Base-by-base conservation (phyloP, 2,113 vertebrate species). In the Rana temporaria region DNA sequence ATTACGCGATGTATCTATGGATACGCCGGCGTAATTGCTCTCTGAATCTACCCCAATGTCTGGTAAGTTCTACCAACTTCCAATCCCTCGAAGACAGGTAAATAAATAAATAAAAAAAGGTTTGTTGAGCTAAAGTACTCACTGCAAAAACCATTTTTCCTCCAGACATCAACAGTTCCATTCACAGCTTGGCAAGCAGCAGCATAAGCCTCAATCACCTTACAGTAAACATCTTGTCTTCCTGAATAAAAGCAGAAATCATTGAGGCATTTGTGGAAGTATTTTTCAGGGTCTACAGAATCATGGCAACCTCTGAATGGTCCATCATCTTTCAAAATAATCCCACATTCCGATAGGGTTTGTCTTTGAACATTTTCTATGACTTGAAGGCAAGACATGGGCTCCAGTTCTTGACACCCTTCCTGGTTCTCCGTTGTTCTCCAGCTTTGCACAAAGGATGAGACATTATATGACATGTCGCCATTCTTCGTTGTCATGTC, bases 401-500 rank as follows among this genome's bases (percentile, higher is more conserved):
- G 85, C 63, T 90, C 91, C 56, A 87, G 84, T 0, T 90, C 77
- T 0, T 83, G 60, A 73, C 92, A 94, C 26, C 88, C 90, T 0
- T 89, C 86, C 59, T 88, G 87, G 20, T 86, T 72, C 0, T 85
- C 87, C 0, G 17, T 52, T 12, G 89, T 88, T 42, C 42, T 79
- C 92, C 93, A 94, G 73, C 92, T 93, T 24, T 78, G 2, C 4
- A 88, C 90, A 52, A 93, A 89, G 17, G 84, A 82, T 17, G 0
- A 19, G 1, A 86, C 19, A 0, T 65, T 70, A 17, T 80, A 0
- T 48, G 65, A 60, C 56, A 12, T 6, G 17, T 6, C 65, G n/a
- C 90, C 88, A 1, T 87, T 86, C 48, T 81, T 91, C 68, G 79
- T 82, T 7, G 16, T 74, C 42, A 90, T 42, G 48, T 90, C 90